phyloP scores from a whole-genome alignment of 2,797 vertebrate genomes.

The Rhabdophis nuchalis region DNA sequence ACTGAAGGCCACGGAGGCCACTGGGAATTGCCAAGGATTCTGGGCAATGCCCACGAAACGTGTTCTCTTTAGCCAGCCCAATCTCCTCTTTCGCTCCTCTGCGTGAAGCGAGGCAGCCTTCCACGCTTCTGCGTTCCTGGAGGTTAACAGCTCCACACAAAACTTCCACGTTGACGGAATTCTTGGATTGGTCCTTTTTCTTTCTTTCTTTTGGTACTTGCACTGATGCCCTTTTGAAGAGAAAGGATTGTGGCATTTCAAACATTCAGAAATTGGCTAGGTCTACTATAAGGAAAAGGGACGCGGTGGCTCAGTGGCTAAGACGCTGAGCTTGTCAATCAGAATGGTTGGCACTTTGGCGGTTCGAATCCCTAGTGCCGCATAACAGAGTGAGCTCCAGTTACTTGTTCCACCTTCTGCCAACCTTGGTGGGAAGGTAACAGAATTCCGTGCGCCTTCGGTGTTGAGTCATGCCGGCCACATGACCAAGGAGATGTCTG shows the following conservation, averaged over 20 bases:
- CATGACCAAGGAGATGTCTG: too few relatives aligned
- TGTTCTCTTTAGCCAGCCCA: not conserved
- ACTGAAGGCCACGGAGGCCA: not conserved
- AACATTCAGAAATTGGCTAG: not conserved
- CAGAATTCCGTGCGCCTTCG: too few relatives aligned
- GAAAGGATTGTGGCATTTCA: not conserved
- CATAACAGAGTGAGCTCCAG: too few relatives aligned
- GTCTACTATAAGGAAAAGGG: too few relatives aligned
- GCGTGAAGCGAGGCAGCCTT: not conserved
- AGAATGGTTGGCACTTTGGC: too few relatives aligned
- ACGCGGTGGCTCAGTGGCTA: too few relatives aligned
- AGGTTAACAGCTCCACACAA: not conserved
- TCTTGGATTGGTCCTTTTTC: not conserved
- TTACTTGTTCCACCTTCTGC: too few relatives aligned
- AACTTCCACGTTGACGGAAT: not conserved
- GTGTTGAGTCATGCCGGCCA: too few relatives aligned
- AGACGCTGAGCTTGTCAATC: too few relatives aligned
- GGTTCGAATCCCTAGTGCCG: too few relatives aligned
- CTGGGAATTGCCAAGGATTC: not conserved
- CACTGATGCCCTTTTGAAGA: not conserved
- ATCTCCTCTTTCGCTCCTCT: not conserved
- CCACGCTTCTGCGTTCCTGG: fast-evolving
- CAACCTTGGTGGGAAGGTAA: too few relatives aligned
- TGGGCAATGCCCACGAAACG: not conserved
- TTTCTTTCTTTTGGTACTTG: too few relatives aligned